phyloP scores from a whole-genome alignment of 1,140 invertebrate genomes.

The Pachypsylla venusta region DNA sequence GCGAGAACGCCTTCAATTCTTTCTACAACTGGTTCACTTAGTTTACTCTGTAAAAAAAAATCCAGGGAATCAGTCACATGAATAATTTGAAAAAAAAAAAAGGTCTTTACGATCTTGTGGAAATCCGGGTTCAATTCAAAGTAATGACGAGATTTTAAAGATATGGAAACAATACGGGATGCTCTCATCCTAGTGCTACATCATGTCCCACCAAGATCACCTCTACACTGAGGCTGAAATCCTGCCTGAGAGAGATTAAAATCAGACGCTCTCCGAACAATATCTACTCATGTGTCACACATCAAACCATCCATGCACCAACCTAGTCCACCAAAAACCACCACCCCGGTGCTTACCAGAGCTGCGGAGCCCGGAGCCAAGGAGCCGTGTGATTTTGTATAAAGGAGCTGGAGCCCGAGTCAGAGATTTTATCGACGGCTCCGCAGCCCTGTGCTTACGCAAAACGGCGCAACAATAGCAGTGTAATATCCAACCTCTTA shows the following conservation, averaged over 20 bases:
- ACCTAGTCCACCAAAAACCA: neutral
- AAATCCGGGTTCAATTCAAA: no score
- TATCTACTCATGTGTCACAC: neutral
- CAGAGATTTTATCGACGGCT: no score
- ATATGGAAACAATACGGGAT: no score
- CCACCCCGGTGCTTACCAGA: neutral
- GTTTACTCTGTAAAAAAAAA: conserved; percentile 26
- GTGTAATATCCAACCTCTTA: no score
- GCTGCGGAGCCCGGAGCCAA: no score
- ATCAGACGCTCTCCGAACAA: neutral
- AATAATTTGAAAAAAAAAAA: conserved; percentile 8
- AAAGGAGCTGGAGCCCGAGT: no score
- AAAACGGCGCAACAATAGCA: no score
- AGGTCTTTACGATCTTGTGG: conserved; percentile 10
- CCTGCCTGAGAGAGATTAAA: neutral
- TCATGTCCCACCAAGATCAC: neutral
- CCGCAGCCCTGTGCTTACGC: no score
- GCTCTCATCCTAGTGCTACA: neutral
- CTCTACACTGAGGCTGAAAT: neutral
- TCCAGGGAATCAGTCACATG: conserved; percentile 4
- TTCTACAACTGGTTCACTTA: conserved; percentile 31
- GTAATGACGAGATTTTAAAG: no score
- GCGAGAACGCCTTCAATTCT: conserved; percentile 48
- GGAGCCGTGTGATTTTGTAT: no score
- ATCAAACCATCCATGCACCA: neutral